phyloP scores from a whole-genome alignment of 2,797 vertebrate species.

The Clarias pachynema region DNA sequence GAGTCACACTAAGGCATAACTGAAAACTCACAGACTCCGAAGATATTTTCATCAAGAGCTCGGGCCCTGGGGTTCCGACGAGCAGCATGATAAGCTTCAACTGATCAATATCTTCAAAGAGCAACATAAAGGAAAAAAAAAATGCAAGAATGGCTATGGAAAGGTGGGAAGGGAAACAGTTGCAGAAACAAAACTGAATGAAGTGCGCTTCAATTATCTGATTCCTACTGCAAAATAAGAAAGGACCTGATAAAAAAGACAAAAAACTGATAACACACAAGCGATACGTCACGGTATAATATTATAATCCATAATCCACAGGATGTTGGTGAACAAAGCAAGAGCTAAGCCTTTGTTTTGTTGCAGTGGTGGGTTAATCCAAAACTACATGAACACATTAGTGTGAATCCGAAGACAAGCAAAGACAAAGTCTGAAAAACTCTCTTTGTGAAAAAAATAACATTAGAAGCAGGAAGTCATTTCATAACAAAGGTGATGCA shows the following conservation, averaged over 20 bases:
- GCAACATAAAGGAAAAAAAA: conserved; percentile 97
- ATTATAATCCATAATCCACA: not conserved
- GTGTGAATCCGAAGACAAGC: not conserved
- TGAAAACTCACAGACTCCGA: conserved; percentile 93
- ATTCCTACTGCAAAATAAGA: not conserved
- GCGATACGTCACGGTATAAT: not conserved
- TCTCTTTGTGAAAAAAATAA: not conserved
- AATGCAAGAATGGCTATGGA: conserved; percentile 65
- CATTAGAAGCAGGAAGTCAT: not conserved
- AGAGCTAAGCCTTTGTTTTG: not conserved
- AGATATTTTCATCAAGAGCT: conserved; percentile 97
- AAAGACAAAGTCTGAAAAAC: conserved; percentile 11
- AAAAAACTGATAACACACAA: not conserved
- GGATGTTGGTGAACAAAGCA: not conserved
- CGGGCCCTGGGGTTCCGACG: conserved; percentile 92
- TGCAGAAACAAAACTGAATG: conserved; percentile 22
- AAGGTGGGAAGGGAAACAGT: conserved; percentile 24
- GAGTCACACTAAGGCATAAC: conserved; percentile 51
- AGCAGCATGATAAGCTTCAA: conserved; percentile 97
- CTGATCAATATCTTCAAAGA: conserved; percentile 96
- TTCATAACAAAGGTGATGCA: not conserved
- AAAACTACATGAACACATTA: not conserved
- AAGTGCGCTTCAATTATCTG: not conserved
- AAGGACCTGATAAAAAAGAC: not conserved
- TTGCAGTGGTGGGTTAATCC: not conserved